Evolutionary conservation across 2,797 vertebrate genomes (phyloP), one percentile per base, ranked within the genome.

Genomic region (Macropodus opercularis): DNA sequence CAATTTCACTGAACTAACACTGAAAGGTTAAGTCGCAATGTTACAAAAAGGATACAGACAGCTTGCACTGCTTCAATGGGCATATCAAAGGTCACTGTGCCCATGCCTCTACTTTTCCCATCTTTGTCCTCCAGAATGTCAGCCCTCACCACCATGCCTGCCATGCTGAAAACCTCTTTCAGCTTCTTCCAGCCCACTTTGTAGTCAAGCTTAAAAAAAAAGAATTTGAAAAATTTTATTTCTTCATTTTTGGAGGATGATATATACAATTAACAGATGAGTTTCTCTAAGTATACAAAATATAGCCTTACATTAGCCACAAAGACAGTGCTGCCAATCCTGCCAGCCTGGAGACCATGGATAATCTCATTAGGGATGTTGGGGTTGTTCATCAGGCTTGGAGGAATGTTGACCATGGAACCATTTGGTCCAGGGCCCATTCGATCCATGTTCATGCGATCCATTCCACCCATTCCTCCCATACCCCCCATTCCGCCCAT

Each of bases 151-250:
- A 98, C 97, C 18, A 93, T 89, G 5, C 98, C 98, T 0, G 98
- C 96, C 95, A 99, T 98, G 87, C 94, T 79, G 75, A 99, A 99
- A 4, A 99, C 97, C 85, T 99, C 97, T 46, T 99, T 99, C 88
- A 99, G 91, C 82, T 99, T 99, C 92, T 98, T 99, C 96, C 98
- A 99, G 36, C 96, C 96, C 43, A 99, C 96, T 86, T 97, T 98
- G 93, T 98, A 99, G 89, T 98, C 97, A 87, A 99, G 91, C 98
- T 99, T 36, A 39, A 1, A 51, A 26, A 63, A 41, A 1, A 39
- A 39, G 1, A 51, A 26, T n/a, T n/a, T 41, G 2, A 52, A 4
- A 29, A 32, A 31, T 6, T n/a, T 27, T 17, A 34, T 3, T 42
- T 36, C 8, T 17, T 23, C 27, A 22, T 4, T 2, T n/a, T n/a